Evolutionary conservation across 2,113 vertebrate genomes (phyloP).

Genomic region (Progne subis): DNA sequence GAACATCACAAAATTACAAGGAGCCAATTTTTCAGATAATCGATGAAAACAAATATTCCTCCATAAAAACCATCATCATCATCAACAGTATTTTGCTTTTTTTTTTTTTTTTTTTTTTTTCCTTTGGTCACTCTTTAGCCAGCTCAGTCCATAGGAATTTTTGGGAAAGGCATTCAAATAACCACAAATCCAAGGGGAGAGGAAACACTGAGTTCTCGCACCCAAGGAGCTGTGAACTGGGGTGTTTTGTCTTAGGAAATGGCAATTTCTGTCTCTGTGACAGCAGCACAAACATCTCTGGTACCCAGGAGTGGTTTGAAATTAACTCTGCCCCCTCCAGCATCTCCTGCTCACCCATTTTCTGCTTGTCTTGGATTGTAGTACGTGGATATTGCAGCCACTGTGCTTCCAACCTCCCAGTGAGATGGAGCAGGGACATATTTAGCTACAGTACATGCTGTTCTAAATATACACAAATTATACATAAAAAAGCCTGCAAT

Average conservation of each 20-base stretch:
- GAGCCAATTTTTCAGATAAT: not conserved
- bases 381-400: not conserved
- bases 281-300: not conserved
- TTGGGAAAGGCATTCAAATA: not conserved
- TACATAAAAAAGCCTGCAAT: constrained; percentile 24
- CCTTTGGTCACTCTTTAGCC: not conserved
- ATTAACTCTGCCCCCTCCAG: not conserved
- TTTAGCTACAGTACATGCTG: constrained; percentile 22
- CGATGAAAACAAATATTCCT: not conserved
- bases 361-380: not conserved
- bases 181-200: accelerated
- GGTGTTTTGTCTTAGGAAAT: not conserved
- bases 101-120: not conserved
- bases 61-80: not conserved
- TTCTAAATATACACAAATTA: constrained; percentile 48
- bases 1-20: not conserved
- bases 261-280: not conserved
- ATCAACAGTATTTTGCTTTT: not conserved
- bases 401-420: not conserved
- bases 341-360: not conserved
- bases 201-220: accelerated
- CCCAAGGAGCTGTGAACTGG: not conserved
- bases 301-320: not conserved
- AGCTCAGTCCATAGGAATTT: not conserved
- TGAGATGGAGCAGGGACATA: not conserved